phyloP scores from a whole-genome alignment of 2,797 vertebrate genomes.

The Xerus rutilus region DNA sequence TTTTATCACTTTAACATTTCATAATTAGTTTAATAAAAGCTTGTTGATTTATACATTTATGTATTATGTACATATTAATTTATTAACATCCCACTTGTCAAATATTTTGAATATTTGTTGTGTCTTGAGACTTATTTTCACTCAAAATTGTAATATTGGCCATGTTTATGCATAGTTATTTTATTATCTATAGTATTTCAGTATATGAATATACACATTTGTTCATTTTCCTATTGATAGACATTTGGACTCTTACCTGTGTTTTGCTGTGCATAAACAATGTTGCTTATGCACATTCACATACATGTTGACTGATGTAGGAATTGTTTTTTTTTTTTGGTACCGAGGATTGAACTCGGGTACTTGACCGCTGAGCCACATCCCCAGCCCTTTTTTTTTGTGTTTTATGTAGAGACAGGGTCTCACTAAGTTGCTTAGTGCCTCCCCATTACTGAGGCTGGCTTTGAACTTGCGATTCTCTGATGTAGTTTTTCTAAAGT shows the following conservation, averaged over 20 bases:
- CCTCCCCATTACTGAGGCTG: no score
- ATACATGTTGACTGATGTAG: not conserved
- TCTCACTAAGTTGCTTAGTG: no score
- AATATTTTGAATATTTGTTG: not conserved
- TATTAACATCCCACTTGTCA: not conserved
- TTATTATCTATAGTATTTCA: not conserved
- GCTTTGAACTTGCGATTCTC: no score
- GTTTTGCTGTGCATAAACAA: not conserved
- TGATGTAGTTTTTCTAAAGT: not conserved
- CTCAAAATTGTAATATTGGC: not conserved
- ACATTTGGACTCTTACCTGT: not conserved
- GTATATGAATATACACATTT: not conserved
- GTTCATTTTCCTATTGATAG: not conserved
- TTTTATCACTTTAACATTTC: constrained; percentile 44
- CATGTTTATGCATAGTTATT: not conserved
- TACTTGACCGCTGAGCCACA: no score
- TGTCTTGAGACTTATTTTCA: constrained; percentile 54
- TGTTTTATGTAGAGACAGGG: no score
- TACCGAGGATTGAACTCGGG: no score
- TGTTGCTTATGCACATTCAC: not conserved
- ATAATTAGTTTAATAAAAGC: not conserved
- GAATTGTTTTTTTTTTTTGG: no score
- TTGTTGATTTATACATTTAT: not conserved
- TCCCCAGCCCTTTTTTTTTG: no score
- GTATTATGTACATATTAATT: not conserved